phyloP scores from a whole-genome alignment of 2,888 invertebrate species.

The Rotaria macrura region DNA sequence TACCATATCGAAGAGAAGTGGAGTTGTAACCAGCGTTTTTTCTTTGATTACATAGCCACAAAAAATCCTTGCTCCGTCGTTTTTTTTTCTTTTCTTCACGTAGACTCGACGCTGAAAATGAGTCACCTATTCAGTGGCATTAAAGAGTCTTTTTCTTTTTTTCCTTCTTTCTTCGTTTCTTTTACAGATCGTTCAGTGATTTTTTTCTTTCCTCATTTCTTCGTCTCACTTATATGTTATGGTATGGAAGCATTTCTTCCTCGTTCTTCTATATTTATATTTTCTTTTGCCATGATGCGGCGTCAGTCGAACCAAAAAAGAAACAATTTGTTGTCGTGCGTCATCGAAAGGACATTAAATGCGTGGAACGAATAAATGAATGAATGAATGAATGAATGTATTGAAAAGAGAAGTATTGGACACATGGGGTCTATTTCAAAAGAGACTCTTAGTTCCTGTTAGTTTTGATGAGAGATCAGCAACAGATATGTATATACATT shows the following conservation, averaged over 20 bases:
- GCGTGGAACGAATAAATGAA: background rate
- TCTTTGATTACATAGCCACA: background rate
- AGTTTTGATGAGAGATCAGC: background rate
- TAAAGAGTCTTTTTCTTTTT: background rate
- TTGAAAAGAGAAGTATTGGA: background rate
- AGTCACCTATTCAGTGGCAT: background rate
- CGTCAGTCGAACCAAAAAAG: background rate
- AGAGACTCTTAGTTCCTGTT: background rate
- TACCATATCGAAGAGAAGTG: background rate
- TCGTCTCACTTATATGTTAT: background rate
- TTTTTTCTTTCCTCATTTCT: background rate
- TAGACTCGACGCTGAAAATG: background rate
- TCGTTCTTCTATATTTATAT: background rate
- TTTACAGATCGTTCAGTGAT: conserved; percentile 6
- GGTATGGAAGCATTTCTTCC: background rate
- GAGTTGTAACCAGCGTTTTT: background rate
- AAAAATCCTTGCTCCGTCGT: background rate
- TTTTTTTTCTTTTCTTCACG: background rate
- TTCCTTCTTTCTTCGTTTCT: background rate
- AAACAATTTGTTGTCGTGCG: conserved; percentile 1
- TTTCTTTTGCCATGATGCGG: background rate
- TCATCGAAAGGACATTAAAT: background rate
- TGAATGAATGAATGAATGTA: background rate
- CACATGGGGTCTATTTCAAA: background rate
- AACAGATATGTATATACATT: background rate